These are phyloP conservation scores for Scolopax mira DNA, from an alignment of 2,113 vertebrate species.

Conservation along the genomic window DNA sequence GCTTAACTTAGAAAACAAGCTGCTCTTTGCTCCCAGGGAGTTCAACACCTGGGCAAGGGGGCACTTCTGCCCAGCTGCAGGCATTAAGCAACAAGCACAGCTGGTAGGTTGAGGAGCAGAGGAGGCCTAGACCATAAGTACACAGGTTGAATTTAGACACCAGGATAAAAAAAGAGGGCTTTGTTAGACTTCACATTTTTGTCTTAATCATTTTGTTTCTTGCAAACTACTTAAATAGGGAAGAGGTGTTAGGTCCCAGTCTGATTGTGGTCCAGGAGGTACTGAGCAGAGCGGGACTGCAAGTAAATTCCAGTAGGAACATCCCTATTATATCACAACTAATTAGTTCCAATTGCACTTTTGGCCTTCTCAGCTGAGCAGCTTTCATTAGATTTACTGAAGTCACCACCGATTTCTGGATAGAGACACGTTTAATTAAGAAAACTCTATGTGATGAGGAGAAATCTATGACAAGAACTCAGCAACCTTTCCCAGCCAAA, in stretches of 20 bases:
- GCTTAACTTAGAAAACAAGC: not conserved
- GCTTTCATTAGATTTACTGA: not conserved
- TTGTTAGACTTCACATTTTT: not conserved
- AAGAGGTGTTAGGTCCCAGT: not conserved
- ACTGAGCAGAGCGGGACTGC: rapidly evolving
- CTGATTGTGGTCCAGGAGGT: no score
- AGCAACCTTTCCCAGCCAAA: not conserved
- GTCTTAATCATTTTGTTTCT: not conserved
- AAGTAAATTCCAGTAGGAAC: not conserved
- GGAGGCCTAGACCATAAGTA: not conserved
- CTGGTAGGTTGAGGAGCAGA: not conserved
- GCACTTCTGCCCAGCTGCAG: not conserved
- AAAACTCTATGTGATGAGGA: not conserved
- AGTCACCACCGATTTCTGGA: not conserved
- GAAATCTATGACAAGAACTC: not conserved
- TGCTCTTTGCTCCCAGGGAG: not conserved
- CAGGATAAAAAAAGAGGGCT: not conserved
- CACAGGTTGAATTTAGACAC: not conserved
- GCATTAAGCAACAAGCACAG: not conserved
- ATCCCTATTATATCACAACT: not conserved
- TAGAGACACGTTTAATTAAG: not conserved
- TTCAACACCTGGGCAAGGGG: not conserved
- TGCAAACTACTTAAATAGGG: not conserved
- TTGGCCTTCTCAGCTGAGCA: not conserved
- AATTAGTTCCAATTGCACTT: not conserved